A percentile compares a stretch with the other conserved stretches of the same genome.
Evolutionary conservation across 2,797 vertebrate species (phyloP).

Genomic region (Melanotaenia nigrans): DNA sequence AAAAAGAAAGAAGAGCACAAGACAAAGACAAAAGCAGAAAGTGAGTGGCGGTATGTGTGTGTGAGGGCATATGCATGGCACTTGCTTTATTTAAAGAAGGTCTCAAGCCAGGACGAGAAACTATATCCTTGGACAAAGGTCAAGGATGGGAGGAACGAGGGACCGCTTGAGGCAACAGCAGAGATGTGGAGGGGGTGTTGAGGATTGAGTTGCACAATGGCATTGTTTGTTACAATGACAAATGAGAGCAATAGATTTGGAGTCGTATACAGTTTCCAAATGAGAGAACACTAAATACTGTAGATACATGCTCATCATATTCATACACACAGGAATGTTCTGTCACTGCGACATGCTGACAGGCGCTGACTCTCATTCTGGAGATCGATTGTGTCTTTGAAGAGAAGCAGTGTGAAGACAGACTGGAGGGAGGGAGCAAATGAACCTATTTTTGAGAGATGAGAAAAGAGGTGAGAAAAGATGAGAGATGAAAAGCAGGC

Average conservation of each 20-base stretch:
- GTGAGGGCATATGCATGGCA: conserved; percentile 39
- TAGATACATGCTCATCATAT: conserved; percentile 63
- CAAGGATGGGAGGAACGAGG: conserved; percentile 75
- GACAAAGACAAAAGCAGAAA: conserved; percentile 45
- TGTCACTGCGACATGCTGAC: conserved; percentile 53
- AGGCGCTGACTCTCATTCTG: conserved; percentile 42
- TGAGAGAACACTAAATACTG: conserved; percentile 73
- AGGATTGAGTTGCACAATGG: conserved; percentile 79
- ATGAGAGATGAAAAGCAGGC: conserved; percentile 23
- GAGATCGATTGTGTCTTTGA: conserved; percentile 69
- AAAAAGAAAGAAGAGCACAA: conserved; percentile 37
- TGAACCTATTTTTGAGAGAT: conserved; percentile 33
- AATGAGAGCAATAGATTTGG: conserved; percentile 66
- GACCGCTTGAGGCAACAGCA: conserved; percentile 60
- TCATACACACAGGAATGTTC: conserved; percentile 73
- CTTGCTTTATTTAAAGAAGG: conserved; percentile 77
- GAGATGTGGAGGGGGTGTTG: conserved; percentile 24
- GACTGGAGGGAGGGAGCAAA: conserved; percentile 25
- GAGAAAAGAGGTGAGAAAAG: conserved; percentile 29
- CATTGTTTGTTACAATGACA: conserved; percentile 76
- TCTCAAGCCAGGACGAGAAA: conserved; percentile 75
- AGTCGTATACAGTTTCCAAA: conserved; percentile 73
- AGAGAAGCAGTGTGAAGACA: conserved; percentile 61
- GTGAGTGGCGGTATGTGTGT: conserved; percentile 25
- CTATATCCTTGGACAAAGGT: conserved; percentile 78